phyloP scores from a whole-genome alignment of 2,113 vertebrate genomes.

The Myocastor coypus region DNA sequence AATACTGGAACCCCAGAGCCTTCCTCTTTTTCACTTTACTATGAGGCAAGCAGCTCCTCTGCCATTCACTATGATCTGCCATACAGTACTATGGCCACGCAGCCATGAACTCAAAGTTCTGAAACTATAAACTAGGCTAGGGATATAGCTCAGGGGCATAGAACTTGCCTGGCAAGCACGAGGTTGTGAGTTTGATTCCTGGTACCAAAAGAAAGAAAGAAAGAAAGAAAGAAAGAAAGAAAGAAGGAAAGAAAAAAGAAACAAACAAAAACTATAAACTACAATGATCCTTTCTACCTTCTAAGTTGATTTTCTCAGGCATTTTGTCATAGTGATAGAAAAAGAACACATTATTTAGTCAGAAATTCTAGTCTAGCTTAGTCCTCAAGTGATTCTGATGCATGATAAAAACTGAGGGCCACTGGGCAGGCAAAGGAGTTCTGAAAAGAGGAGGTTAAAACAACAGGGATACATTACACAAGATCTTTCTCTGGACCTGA shows the following conservation, averaged over 20 bases:
- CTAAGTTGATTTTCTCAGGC: not conserved
- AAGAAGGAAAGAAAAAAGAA: not conserved
- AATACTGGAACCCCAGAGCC: not conserved
- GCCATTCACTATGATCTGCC: not conserved
- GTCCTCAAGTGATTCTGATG: not conserved
- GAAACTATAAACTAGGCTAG: not conserved
- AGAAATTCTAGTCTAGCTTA: constrained; percentile 9
- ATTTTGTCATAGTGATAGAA: not conserved
- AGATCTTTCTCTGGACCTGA: not conserved
- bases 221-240: not conserved
- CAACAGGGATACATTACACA: not conserved
- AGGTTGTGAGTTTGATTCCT: too few species aligned
- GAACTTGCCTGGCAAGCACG: too few species aligned
- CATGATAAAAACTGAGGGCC: not conserved
- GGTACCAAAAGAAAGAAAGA: too few species aligned
- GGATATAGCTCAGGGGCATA: too few species aligned
- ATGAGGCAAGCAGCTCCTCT: not conserved
- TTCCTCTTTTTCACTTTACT: not conserved
- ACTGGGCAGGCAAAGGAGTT: not conserved
- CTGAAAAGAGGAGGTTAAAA: not conserved
- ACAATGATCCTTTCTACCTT: not conserved
- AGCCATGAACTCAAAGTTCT: not conserved
- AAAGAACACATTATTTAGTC: not conserved
- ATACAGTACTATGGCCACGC: not conserved
- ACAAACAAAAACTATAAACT: not conserved